phyloP scores from a whole-genome alignment of 2,888 invertebrate species.

The Polydrusus tereticollis region DNA sequence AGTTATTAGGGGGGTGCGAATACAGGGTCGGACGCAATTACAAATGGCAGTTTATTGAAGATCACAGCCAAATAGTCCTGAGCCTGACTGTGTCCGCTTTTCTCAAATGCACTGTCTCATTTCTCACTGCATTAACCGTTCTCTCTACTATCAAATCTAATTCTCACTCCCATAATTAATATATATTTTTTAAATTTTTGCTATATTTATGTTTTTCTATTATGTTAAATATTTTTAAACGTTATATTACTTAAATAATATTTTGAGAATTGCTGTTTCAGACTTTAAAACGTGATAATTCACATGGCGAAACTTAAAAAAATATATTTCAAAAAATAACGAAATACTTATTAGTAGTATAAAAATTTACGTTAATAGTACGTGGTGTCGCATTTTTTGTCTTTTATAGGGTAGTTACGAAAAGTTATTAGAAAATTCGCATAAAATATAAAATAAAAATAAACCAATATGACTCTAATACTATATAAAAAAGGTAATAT shows the following conservation, averaged over 20 bases:
- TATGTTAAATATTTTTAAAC: slow-evolving; percentile 57
- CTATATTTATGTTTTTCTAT: slow-evolving; percentile 61
- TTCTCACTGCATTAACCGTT: slow-evolving; percentile 49
- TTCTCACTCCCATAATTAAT: slow-evolving; percentile 57
- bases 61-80: slow-evolving; percentile 68
- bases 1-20: slow-evolving; percentile 63
- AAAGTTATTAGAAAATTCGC: slow-evolving; percentile 17
- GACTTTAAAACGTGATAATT: slow-evolving; percentile 67
- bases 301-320: slow-evolving; percentile 66
- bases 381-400: slow-evolving; percentile 64
- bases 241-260: slow-evolving; percentile 66
- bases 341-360: slow-evolving; percentile 64
- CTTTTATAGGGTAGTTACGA: slow-evolving; percentile 58
- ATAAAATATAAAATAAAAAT: slow-evolving; percentile 51
- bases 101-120: slow-evolving; percentile 47
- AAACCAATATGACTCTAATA: slow-evolving; percentile 62
- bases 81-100: slow-evolving; percentile 35
- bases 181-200: slow-evolving; percentile 52
- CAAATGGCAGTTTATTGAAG: slow-evolving; percentile 66
- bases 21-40: slow-evolving; percentile 52
- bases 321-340: slow-evolving; percentile 66
- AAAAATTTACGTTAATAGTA: slow-evolving; percentile 61
- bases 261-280: slow-evolving; percentile 69
- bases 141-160: slow-evolving; percentile 55
- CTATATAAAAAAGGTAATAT: slow-evolving; percentile 62